phyloP scores from a whole-genome alignment of 2,113 vertebrate species.

The Cyprinodon tularosa region DNA sequence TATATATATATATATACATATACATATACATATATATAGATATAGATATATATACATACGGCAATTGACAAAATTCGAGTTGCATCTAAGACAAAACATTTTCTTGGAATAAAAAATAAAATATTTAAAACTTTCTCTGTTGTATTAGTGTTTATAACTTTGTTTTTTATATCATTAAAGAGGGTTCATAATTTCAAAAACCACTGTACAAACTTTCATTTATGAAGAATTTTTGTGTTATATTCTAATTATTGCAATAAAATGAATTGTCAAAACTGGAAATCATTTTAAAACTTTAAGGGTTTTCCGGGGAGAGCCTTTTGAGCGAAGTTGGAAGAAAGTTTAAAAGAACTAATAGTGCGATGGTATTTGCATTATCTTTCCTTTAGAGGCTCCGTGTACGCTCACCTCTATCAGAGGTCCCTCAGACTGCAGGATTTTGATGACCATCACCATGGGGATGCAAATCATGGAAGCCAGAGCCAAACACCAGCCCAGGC shows the following conservation, averaged over 20 bases:
- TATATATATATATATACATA: too few relatives aligned
- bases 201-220: neutral
- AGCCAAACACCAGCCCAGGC: slow-evolving; percentile 93
- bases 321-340: neutral
- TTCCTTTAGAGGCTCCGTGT: neutral
- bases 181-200: neutral
- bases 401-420: slow-evolving; percentile 90
- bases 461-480: slow-evolving; percentile 96
- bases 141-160: too few relatives aligned
- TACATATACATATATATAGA: too few relatives aligned
- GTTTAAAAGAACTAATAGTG: neutral
- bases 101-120: too few relatives aligned
- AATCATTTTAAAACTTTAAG: neutral
- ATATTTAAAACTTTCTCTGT: too few relatives aligned
- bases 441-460: slow-evolving; percentile 93
- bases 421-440: slow-evolving; percentile 91
- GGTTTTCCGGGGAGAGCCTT: neutral
- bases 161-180: neutral
- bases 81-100: too few relatives aligned
- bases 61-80: too few relatives aligned
- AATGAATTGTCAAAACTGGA: neutral
- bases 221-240: neutral
- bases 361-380: neutral
- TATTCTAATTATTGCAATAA: neutral
- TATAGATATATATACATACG: too few relatives aligned